Percentiles rank a stretch among this genome's conserved stretches.
Evolutionary conservation across 2,113 vertebrate species (phyloP).

Genomic region (Sapayoa aenigma): DNA sequence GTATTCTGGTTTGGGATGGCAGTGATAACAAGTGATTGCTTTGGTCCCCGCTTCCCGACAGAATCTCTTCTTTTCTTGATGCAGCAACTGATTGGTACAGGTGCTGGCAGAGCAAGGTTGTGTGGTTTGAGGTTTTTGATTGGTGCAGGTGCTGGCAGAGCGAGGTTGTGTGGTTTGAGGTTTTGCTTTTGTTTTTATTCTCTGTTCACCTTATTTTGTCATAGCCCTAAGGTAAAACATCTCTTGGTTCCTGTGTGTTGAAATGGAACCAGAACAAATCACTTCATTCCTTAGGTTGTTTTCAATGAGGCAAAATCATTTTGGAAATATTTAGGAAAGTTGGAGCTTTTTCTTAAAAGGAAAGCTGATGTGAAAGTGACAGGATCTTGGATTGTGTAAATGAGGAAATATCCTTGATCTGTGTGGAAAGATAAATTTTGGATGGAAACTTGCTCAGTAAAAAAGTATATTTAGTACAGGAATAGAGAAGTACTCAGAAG

Average conservation of each 20-base stretch:
- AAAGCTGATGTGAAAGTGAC: neutral
- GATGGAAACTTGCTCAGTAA: neutral
- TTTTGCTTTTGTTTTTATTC: slow-evolving; percentile 7
- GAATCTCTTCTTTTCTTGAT: neutral
- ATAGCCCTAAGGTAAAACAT: neutral
- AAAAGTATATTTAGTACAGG: neutral
- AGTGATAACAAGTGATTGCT: neutral
- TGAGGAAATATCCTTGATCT: neutral
- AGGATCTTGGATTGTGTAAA: neutral
- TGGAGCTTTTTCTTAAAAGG: neutral
- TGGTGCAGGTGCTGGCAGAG: neutral
- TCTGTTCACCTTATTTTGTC: neutral
- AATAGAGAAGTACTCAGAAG: neutral
- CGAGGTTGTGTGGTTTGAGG: neutral
- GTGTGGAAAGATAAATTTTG: neutral
- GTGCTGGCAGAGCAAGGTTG: neutral
- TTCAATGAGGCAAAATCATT: neutral
- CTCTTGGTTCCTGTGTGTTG: neutral
- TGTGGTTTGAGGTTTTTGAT: no score
- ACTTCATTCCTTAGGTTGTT: neutral
- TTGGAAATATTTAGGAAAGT: neutral
- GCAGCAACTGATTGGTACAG: neutral
- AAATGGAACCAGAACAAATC: slow-evolving; percentile 11
- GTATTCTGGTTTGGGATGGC: neutral
- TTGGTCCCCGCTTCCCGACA: neutral